These are phyloP conservation scores for Polyommatus iphigenia DNA, from an alignment of 2,888 invertebrate genomes.

Conservation along the genomic window DNA sequence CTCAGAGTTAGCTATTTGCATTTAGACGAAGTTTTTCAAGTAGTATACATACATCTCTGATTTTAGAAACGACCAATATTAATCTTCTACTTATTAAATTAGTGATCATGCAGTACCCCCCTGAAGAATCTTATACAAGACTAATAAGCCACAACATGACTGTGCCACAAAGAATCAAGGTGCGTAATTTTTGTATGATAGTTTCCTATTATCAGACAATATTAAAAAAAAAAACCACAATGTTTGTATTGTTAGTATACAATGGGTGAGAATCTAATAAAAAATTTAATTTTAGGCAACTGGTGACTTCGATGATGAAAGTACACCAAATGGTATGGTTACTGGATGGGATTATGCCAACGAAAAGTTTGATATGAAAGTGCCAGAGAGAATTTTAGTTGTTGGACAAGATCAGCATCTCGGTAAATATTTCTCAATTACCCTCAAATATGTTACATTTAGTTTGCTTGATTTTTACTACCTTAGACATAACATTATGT, in stretches of 20 bases:
- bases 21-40: background rate
- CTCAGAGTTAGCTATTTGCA: background rate
- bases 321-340: conserved; percentile 81
- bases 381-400: conserved; percentile 95
- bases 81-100: background rate
- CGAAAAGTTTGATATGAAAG: conserved; percentile 94
- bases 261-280: background rate
- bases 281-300: conserved; percentile 76
- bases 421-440: conserved; percentile 55
- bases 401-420: conserved; percentile 88
- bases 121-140: conserved; percentile 72
- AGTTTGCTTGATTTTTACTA: too few species aligned
- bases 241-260: background rate
- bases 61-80: background rate
- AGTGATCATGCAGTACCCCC: conserved; percentile 52
- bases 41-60: background rate
- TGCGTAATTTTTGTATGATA: conserved; percentile 41
- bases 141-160: conserved; percentile 77
- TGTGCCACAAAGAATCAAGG: conserved; percentile 76
- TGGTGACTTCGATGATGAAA: conserved; percentile 84
- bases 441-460: background rate
- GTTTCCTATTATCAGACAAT: background rate
- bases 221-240: background rate
- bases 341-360: conserved; percentile 82
- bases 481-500: background rate